A percentile compares a stretch with the other conserved stretches of the same genome.
These are phyloP conservation scores for Podarcis raffonei DNA, from an alignment of 2,113 vertebrate genomes.

Conservation along the genomic window DNA sequence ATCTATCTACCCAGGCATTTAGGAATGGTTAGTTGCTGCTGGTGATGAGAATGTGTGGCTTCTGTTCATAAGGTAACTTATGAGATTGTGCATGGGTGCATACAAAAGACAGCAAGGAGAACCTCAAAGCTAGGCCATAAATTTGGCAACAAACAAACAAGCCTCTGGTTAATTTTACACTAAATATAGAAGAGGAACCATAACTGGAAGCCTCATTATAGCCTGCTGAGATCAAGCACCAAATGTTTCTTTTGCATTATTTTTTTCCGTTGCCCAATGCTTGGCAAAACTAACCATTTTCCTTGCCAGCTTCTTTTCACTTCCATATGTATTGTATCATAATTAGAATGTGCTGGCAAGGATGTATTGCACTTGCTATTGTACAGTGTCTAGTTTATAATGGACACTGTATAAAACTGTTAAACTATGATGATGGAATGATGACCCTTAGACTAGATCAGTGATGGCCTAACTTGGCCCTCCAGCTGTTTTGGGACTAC, in stretches of 20 bases:
- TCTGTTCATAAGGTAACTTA: not conserved
- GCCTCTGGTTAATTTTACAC: not conserved
- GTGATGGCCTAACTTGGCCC: too few species aligned
- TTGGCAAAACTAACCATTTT: not conserved
- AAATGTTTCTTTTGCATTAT: not conserved
- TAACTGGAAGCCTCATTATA: not conserved
- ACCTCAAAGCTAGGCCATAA: not conserved
- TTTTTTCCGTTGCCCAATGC: not conserved
- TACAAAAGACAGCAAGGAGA: not conserved
- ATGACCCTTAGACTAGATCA: too few species aligned
- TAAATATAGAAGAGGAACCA: not conserved
- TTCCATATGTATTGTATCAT: not conserved
- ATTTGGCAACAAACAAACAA: too few species aligned
- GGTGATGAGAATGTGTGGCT: too few species aligned
- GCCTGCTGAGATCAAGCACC: not conserved
- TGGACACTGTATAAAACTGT: not conserved
- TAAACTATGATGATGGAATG: not conserved
- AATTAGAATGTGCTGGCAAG: too few species aligned
- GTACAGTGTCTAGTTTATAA: not conserved
- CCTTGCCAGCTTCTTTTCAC: not conserved
- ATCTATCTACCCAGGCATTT: too few species aligned
- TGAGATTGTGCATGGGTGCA: not conserved
- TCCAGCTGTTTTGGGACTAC: too few species aligned
- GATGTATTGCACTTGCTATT: not conserved
- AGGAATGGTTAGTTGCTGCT: too few species aligned